Evolutionary conservation across 1,140 invertebrate genomes (phyloP), one percentile per base, ranked within the genome.

Genomic region (Sipha flava): DNA sequence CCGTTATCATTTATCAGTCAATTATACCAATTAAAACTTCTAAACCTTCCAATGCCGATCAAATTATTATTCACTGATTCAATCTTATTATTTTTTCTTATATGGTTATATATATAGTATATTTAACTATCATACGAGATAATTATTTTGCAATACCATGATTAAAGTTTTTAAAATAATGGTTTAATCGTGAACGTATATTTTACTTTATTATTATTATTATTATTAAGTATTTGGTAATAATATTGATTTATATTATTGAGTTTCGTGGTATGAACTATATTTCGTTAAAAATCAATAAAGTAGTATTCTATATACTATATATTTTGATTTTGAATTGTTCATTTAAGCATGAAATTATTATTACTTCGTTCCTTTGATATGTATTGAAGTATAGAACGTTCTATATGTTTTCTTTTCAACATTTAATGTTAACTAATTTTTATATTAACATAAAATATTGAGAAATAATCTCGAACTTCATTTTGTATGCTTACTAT

Each of bases 1-100:
- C 23, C 16, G 26, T 70, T 70, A 70, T 70, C 66, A 70, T 40
- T 70, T 16, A 70, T 70, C 66, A 70, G 66, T 70, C 23, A 70
- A 70, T 70, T 70, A 47, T 23, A 47, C 66, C 40, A 70, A 70
- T 70, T 70, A 45, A 70, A 70, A 45, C 23, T 70, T 9, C 7
- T 29, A 47, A 66, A 23, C 37, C 29, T 34, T 34, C 59, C 59
- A 62, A 59, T 64, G 31, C 21, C 37, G 23, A 26, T 21, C 23
- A 40, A 40, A 40, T 40, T 43, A 45, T 68, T 43, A 29, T 70
- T 29, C 29, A 29, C 26, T 45, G 23, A 47, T 31, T 70, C 23
- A 43, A 68, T 29, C 43, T 3, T 70, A 68, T 26, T 40, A 64
- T 64, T 64, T 0, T 64, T 59, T 18, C 59, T 37, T 21, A 64